phyloP scores from a whole-genome alignment of 2,888 invertebrate species.

The Aphidoletes aphidimyza region DNA sequence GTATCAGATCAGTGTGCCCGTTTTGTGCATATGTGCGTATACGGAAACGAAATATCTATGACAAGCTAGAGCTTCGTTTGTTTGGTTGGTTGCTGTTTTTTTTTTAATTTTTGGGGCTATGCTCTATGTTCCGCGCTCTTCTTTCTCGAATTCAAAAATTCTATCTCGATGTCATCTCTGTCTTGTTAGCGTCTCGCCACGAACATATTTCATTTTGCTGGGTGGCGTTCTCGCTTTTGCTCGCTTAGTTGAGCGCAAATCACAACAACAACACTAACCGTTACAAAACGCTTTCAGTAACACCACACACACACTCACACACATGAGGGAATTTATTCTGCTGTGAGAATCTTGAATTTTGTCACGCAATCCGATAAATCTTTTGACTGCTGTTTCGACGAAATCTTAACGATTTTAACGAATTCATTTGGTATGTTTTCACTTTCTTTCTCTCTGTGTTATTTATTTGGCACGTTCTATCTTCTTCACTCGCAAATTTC shows the following conservation, averaged over 20 bases:
- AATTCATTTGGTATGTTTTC: conserved; percentile 53
- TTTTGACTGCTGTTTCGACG: conserved; percentile 13
- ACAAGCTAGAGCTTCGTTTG: too few relatives aligned
- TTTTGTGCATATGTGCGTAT: conserved; percentile 20
- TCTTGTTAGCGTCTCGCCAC: conserved; percentile 42
- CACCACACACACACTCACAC: neutral
- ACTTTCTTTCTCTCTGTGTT: neutral
- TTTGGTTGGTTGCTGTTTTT: too few relatives aligned
- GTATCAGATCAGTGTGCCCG: conserved; percentile 25
- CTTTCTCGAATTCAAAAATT: neutral
- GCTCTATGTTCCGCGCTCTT: too few relatives aligned
- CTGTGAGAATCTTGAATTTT: conserved; percentile 36
- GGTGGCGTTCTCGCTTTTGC: neutral
- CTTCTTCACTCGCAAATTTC: neutral
- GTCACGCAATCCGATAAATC: conserved; percentile 53
- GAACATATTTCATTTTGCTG: conserved; percentile 33
- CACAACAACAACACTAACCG: too few relatives aligned
- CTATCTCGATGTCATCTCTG: conserved; percentile 39
- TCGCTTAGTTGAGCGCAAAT: neutral
- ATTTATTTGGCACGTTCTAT: conserved; percentile 45
- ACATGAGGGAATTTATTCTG: neutral
- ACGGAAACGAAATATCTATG: neutral
- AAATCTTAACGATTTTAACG: conserved; percentile 42
- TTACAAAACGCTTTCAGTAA: too few relatives aligned
- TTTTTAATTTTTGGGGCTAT: neutral